Percentiles rank a stretch among this genome's conserved stretches.
phyloP scores from a whole-genome alignment of 2,888 invertebrate species.

The Eristalinus aeneus region DNA sequence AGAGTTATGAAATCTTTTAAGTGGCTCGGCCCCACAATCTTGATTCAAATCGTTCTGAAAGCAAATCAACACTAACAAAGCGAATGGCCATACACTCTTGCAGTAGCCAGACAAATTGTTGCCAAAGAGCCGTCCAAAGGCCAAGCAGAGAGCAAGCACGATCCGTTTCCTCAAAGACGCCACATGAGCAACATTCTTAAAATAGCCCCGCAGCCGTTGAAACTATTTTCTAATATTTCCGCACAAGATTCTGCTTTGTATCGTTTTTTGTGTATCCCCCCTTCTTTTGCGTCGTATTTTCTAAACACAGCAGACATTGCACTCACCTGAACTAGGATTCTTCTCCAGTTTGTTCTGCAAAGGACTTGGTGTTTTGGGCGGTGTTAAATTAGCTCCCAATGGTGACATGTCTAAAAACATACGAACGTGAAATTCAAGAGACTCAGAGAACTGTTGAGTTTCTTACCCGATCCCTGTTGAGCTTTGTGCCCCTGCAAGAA shows the following conservation, averaged over 20 bases:
- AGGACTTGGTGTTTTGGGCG: conserved; percentile 81
- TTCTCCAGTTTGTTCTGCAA: conserved; percentile 81
- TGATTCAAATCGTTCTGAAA: conserved; percentile 12
- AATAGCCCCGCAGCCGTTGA: conserved; percentile 30
- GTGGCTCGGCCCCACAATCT: neutral
- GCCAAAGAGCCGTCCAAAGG: conserved; percentile 44
- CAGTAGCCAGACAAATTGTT: conserved; percentile 39
- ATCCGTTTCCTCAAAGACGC: conserved; percentile 21
- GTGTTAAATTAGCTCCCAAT: conserved; percentile 76
- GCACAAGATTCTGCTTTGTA: neutral
- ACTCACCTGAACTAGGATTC: conserved; percentile 70
- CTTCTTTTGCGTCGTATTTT: conserved; percentile 45
- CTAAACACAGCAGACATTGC: neutral
- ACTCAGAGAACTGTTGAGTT: neutral
- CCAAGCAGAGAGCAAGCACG: conserved; percentile 20
- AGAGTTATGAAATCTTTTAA: conserved; percentile 14
- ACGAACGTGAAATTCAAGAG: neutral
- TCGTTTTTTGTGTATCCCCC: neutral
- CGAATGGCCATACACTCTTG: conserved; percentile 34
- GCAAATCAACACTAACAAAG: conserved; percentile 14
- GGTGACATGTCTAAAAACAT: conserved; percentile 75
- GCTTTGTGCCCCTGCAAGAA: conserved; percentile 88
- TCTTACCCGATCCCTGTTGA: conserved; percentile 81
- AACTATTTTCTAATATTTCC: conserved; percentile 6
- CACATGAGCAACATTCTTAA: conserved; percentile 45